Base-by-base conservation (phyloP, 2,888 invertebrate genomes). In the Allygus modestus region DNA sequence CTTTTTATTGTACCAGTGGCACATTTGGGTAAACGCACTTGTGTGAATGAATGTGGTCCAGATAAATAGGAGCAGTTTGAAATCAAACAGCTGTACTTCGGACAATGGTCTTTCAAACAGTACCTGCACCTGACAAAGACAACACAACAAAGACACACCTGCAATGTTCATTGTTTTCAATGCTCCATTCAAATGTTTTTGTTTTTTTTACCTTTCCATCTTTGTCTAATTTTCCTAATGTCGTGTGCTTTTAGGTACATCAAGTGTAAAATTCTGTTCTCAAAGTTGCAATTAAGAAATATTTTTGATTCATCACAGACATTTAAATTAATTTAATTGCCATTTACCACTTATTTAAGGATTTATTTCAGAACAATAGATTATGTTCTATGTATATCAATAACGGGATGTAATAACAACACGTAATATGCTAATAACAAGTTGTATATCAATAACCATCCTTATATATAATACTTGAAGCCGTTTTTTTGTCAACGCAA, bases 31-130 rank as follows among this genome's bases (percentile, higher is more conserved):
- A 37, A 37, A 37, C 37, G 1, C 46, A 46, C n/a, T n/a, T 15
- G 12, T 46, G 46, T 17, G 46, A 46, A 46, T 54, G 23, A 54
- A 11, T 7, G 20, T 23, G 20, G 54, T 23, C 12, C 17, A 23
- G 20, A 20, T 54, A 54, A 54, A 54, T 23, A 54, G 15, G 11
- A 54, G 54, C 54, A 54, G 54, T n/a, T 54, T 54, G 20, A 23
- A 54, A 54, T 54, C 20, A 54, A 23, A 54, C 54, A 54, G 54
- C 54, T 54, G 54, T 46, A 54, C 20, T n/a, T n/a, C 23, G 54
- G 54, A 54, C 54, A 54, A 54, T 23, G 23, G 11, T 7, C 54
- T 15, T 23, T 23, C 11, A 23, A 23, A 23, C 54, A 54, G 46
- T 46, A 54, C 54, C 54, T 54, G 20, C 2, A 4, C 54, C 20